phyloP scores from a whole-genome alignment of 1,140 invertebrate species.

The Ips typographus region DNA sequence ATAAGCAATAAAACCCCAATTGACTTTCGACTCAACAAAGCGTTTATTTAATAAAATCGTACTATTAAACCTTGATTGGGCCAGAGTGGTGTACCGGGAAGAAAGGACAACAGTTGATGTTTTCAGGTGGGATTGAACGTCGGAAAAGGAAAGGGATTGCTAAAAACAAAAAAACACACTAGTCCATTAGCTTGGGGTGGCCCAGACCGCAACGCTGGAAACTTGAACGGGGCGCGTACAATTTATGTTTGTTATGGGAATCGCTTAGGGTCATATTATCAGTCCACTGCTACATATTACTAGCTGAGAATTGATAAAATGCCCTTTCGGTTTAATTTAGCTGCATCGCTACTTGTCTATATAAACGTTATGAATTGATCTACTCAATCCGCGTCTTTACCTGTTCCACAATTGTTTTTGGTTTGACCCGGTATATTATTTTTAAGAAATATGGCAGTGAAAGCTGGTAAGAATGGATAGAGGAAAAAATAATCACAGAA shows the following conservation, averaged over 20 bases:
- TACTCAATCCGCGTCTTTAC: neutral
- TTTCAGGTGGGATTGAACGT: slow-evolving; percentile 14
- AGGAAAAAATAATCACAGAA: neutral
- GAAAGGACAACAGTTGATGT: slow-evolving; percentile 1
- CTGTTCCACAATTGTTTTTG: too few relatives aligned
- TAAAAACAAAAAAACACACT: slow-evolving; percentile 39
- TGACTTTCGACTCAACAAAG: too few relatives aligned
- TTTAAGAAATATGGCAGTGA: slow-evolving; percentile 7
- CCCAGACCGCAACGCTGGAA: slow-evolving; percentile 29
- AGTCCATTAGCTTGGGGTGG: slow-evolving; percentile 34
- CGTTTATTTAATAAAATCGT: neutral
- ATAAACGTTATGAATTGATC: neutral
- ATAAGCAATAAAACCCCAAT: too few relatives aligned
- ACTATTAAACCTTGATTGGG: slow-evolving; percentile 29
- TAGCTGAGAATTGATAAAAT: neutral
- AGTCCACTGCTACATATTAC: too few relatives aligned
- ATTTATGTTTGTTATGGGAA: neutral
- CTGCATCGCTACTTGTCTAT: slow-evolving; percentile 29
- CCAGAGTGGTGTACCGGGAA: slow-evolving; percentile 19
- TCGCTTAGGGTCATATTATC: too few relatives aligned
- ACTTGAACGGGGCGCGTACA: slow-evolving; percentile 28
- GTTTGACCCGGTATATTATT: too few relatives aligned
- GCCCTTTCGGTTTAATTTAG: slow-evolving; percentile 14
- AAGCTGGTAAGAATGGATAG: slow-evolving; percentile 10
- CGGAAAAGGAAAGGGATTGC: slow-evolving; percentile 21